Conservation (phyloP, 2,888 invertebrate genomes). For the Rhagium mordax region DNA sequence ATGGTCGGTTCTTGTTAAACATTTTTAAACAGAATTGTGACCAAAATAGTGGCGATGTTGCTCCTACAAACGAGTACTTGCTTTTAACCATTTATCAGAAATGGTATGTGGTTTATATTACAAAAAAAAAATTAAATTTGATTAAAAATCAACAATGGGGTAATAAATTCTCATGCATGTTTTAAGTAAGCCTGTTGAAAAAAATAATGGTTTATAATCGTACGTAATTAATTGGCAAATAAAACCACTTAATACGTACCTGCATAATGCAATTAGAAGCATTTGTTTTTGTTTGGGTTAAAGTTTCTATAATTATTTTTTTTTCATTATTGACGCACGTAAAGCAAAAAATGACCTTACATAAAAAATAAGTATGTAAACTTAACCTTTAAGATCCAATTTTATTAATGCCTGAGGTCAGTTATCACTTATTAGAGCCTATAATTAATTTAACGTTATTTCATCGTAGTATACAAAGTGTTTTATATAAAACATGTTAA, state of each 20-base stretch:
- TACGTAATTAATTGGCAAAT: neutral
- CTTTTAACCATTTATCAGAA: too few relatives aligned
- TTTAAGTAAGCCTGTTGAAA: too few relatives aligned
- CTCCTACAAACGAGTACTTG: too few relatives aligned
- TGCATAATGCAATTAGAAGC: constrained; percentile 1
- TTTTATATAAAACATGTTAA: neutral
- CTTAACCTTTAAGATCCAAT: constrained; percentile 22
- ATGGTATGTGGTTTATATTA: too few relatives aligned
- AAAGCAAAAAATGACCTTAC: constrained; percentile 27
- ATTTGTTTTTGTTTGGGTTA: constrained; percentile 25
- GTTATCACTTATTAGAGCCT: constrained; percentile 16
- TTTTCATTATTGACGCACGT: constrained; percentile 25
- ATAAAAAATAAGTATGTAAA: constrained; percentile 22
- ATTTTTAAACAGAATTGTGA: too few relatives aligned
- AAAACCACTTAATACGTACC: constrained; percentile 11
- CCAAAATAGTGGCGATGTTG: too few relatives aligned
- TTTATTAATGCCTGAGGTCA: constrained; percentile 29
- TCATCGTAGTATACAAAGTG: neutral
- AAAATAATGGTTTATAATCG: neutral
- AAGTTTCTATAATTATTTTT: constrained; percentile 24
- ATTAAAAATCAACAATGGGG: too few relatives aligned
- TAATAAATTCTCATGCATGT: too few relatives aligned
- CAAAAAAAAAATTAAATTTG: too few relatives aligned
- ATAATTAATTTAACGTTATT: constrained; percentile 16
- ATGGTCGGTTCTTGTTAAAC: too few relatives aligned